Conservation (phyloP, 2,113 vertebrate genomes). For the Cisticola juncidis region DNA sequence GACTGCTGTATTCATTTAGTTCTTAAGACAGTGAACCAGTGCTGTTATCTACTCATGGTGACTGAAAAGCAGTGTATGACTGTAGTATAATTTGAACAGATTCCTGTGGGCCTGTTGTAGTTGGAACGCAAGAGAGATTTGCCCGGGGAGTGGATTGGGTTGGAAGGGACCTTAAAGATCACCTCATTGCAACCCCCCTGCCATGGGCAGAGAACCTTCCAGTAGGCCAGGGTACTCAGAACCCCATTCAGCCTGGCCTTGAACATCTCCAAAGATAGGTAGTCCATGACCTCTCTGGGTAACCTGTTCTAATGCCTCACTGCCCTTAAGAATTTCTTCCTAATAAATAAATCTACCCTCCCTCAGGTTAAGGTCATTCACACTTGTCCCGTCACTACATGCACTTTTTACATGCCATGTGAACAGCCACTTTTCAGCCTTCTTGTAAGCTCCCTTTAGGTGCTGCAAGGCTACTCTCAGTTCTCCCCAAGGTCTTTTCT, state of each 20-base stretch:
- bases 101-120: neutral
- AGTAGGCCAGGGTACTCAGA: neutral
- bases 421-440: neutral
- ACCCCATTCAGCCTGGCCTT: neutral
- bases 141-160: neutral
- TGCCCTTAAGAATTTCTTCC: neutral
- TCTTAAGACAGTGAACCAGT: neutral
- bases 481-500: neutral
- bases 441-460: neutral
- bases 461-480: neutral
- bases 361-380: neutral
- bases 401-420: neutral
- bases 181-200: neutral
- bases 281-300: neutral
- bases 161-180: neutral
- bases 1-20: neutral
- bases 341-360: neutral
- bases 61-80: neutral
- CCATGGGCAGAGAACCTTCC: neutral
- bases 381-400: neutral
- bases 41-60: neutral
- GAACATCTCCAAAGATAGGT: neutral
- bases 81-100: neutral
- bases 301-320: neutral
- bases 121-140: neutral